Conservation (phyloP, 30 jellyfish, hydroid and myxozoan species). For the Mastigias papua region DNA sequence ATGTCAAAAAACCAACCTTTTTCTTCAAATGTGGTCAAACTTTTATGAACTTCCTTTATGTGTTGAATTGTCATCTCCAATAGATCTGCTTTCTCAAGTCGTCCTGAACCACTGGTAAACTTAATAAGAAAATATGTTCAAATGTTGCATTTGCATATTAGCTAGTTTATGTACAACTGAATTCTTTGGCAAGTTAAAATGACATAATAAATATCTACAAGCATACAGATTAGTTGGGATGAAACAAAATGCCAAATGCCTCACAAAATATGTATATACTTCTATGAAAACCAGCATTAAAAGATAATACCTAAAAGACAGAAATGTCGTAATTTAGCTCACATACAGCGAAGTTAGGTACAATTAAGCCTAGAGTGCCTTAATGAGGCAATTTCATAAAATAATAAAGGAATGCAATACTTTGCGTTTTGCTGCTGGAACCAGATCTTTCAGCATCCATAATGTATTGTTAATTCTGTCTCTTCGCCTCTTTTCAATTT, state of each 20-base stretch:
- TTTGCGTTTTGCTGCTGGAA: constrained; percentile 77
- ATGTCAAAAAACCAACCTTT: constrained; percentile 6
- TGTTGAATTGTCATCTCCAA: constrained; percentile 77
- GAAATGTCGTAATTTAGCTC: too few relatives aligned
- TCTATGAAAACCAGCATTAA: too few relatives aligned
- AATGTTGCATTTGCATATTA: background rate
- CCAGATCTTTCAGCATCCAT: constrained; percentile 71
- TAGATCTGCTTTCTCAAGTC: constrained; percentile 76
- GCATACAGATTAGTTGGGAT: too few relatives aligned
- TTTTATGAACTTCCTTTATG: constrained; percentile 30
- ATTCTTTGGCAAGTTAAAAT: too few relatives aligned
- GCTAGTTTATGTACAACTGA: too few relatives aligned
- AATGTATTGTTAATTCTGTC: constrained; percentile 72
- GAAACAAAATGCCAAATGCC: too few relatives aligned
- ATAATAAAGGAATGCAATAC: background rate
- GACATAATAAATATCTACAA: too few relatives aligned
- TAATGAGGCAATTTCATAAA: background rate
- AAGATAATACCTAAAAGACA: too few relatives aligned
- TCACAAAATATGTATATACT: too few relatives aligned
- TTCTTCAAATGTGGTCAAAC: constrained; percentile 5
- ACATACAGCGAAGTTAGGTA: too few relatives aligned
- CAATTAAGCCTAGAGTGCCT: too few relatives aligned
- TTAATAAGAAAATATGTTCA: background rate
- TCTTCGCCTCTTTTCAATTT: constrained; percentile 76
- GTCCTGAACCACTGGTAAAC: constrained; percentile 66